These are phyloP conservation scores for Cyphomyrus discorhynchus DNA, from an alignment of 2,113 vertebrate species.

Conservation along the genomic window DNA sequence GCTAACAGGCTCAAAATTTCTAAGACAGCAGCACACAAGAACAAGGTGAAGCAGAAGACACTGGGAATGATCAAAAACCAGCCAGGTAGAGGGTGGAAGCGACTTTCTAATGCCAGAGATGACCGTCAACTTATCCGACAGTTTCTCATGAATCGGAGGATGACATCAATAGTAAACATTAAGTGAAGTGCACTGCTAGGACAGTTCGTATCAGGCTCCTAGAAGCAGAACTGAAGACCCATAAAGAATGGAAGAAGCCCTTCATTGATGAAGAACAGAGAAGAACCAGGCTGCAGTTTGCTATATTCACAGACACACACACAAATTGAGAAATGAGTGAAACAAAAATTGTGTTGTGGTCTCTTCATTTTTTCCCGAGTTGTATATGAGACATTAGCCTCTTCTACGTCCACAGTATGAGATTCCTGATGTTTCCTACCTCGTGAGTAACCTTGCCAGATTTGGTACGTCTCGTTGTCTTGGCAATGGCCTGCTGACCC, in stretches of 20 bases:
- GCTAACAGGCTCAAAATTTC: neutral
- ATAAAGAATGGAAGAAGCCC: neutral
- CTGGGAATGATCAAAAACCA: neutral
- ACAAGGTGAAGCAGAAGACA: neutral
- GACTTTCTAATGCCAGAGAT: neutral
- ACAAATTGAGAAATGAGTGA: too few relatives aligned
- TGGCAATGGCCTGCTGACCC: conserved; percentile 44
- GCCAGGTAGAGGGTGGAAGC: neutral
- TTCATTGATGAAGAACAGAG: neutral
- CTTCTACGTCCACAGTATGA: neutral
- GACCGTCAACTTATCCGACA: neutral
- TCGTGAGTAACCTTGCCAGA: conserved; percentile 57
- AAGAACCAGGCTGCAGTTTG: neutral
- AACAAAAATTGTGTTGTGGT: neutral
- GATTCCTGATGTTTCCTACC: conserved; percentile 45
- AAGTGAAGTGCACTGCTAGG: neutral
- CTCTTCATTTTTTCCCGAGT: neutral
- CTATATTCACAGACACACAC: neutral
- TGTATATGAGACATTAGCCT: neutral
- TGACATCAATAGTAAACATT: neutral
- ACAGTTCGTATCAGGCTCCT: neutral
- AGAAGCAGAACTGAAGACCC: neutral
- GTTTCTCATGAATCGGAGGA: neutral
- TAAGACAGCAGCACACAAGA: neutral
- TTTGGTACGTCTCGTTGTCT: conserved; percentile 52